Base-by-base conservation (phyloP, 2,888 invertebrate genomes). In the Caradrina kadenii region DNA sequence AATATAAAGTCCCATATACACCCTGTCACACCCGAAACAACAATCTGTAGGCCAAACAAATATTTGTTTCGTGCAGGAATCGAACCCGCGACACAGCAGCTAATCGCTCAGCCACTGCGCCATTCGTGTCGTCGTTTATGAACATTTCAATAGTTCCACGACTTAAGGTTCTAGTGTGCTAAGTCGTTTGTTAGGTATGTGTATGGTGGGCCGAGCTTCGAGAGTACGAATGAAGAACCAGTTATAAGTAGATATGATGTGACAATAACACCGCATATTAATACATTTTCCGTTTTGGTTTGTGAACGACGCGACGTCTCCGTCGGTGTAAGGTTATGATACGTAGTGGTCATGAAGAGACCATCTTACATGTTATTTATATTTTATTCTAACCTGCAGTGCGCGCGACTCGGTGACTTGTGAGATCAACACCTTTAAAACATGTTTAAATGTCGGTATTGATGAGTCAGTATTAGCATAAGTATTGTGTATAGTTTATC, bases 161-260 rank as follows among this genome's bases (percentile, higher is more conserved):
- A 17, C 17, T 45, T 45, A 45, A 45, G 45, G 45, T 45, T 45
- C 17, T 45, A 45, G 11, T 45, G 11, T 1, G 17, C 45, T 45
- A 3, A 45, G 45, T 45, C 45, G 17, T 72, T 49, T 19, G 31
- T 54, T 4, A 68, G 19, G 39, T 50, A 55, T n/a, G 15, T 13
- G 5, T 26, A 15, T 22, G 49, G 66, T 68, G 49, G 73, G 73
- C 48, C 49, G 35, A 39, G 59, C 17, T 63, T 55, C 59, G 65
- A 11, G 54, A 59, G 31, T 22, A 15, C 49, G 59, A 65, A 71
- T 60, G 75, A 50, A 54, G 76, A 75, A 73, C 69, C 22, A 69
- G 63, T 73, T 50, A 10, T 26, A 39, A 11, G 21, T 52, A 65
- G 45, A 45, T 45, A 45, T 45, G 45, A 45, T 17, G 45, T 68